Conservation (phyloP, 2,797 vertebrate genomes). For the Apodemus agrarius region DNA sequence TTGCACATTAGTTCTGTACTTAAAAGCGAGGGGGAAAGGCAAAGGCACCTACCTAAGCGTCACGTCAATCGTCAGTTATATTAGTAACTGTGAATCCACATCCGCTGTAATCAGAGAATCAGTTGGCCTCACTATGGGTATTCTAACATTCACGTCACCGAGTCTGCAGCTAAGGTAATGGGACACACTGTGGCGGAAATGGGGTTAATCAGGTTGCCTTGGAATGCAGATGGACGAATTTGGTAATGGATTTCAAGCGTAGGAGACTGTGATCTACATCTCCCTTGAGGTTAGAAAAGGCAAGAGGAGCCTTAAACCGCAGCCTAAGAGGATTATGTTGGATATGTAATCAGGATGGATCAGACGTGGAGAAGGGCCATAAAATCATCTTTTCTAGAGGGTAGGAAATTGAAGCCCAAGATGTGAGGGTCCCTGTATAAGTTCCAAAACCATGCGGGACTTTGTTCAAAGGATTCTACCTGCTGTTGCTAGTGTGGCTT, state of each 20-base stretch:
- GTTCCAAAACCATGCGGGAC: not conserved
- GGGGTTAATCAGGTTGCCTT: constrained; percentile 51
- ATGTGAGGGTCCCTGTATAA: not conserved
- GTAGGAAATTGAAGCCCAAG: constrained; percentile 40
- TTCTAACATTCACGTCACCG: not conserved
- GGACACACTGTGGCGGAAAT: not conserved
- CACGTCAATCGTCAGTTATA: not conserved
- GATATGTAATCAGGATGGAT: constrained; percentile 38
- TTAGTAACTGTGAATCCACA: not conserved
- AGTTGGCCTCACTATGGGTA: not conserved
- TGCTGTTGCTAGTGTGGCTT: not conserved
- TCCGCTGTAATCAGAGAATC: not conserved
- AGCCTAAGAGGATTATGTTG: constrained; percentile 59
- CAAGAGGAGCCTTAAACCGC: constrained; percentile 63
- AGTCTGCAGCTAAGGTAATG: not conserved
- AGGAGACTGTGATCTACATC: constrained; percentile 25
- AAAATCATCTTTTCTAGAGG: not conserved
- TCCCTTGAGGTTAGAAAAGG: constrained; percentile 33
- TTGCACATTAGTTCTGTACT: not conserved
- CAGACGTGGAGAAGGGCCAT: constrained; percentile 13
- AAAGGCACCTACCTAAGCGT: not conserved
- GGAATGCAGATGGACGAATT: constrained; percentile 26
- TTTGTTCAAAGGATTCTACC: not conserved
- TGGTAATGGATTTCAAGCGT: constrained; percentile 58
- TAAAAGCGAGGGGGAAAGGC: not conserved